phyloP scores from a whole-genome alignment of 2,888 invertebrate species.

The Machimus rusticus region DNA sequence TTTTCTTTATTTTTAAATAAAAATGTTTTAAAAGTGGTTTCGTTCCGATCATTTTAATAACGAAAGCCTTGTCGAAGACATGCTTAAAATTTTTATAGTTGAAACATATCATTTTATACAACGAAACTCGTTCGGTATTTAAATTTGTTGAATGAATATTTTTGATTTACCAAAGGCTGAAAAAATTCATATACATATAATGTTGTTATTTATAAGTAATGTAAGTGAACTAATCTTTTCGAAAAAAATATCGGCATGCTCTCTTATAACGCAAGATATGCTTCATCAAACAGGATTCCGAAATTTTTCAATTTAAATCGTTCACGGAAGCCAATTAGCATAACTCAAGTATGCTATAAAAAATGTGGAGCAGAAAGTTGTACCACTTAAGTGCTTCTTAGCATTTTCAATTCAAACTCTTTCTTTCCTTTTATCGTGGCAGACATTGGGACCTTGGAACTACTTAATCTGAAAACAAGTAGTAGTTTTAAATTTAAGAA shows the following conservation, averaged over 20 bases:
- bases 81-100: not conserved
- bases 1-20: not conserved
- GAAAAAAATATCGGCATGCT: not conserved
- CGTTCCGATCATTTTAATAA: not conserved
- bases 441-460: not conserved
- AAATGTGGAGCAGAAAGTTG: not conserved
- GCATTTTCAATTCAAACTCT: not conserved
- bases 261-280: not conserved
- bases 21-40: not conserved
- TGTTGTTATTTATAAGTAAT: not conserved
- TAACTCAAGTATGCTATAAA: not conserved
- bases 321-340: not conserved
- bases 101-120: not conserved
- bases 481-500: not conserved
- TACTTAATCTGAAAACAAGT: not conserved
- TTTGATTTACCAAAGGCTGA: not conserved
- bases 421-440: not conserved
- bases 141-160: not conserved
- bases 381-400: not conserved
- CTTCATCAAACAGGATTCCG: not conserved
- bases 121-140: not conserved
- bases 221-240: not conserved
- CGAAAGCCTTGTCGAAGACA: not conserved
- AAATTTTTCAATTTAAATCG: not conserved
- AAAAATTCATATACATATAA: not conserved